phyloP scores from a whole-genome alignment of 2,888 invertebrate genomes.

The Hipparchia semele region DNA sequence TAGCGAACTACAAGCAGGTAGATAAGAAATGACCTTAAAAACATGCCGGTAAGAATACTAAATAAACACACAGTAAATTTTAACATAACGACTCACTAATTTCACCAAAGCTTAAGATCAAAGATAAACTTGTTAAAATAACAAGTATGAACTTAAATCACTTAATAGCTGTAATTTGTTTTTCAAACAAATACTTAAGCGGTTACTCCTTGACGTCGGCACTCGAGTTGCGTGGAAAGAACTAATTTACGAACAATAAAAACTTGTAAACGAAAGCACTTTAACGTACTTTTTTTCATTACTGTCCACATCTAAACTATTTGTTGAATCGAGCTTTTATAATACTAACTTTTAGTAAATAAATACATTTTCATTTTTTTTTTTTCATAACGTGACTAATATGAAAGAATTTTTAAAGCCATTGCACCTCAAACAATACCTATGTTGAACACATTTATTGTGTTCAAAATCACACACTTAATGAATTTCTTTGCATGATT shows the following conservation, averaged over 20 bases:
- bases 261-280: conserved; percentile 4
- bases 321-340: not conserved
- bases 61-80: conserved; percentile 3
- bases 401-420: too few species aligned
- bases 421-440: too few species aligned
- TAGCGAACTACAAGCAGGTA: too few species aligned
- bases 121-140: conserved; percentile 19
- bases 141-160: conserved; percentile 15
- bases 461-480: too few species aligned
- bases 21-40: not conserved
- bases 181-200: conserved; percentile 27
- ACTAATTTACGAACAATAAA: conserved; percentile 15
- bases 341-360: not conserved
- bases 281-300: conserved; percentile 2
- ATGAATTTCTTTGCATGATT: too few species aligned
- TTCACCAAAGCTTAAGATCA: not conserved
- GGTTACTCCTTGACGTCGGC: conserved; percentile 12
- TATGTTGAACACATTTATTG: too few species aligned
- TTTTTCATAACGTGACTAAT: too few species aligned
- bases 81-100: not conserved
- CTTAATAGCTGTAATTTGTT: conserved; percentile 26
- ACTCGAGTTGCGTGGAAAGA: conserved; percentile 22
- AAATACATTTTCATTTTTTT: not conserved
- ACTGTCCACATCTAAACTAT: not conserved
- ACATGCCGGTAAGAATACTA: not conserved